Percentiles rank a stretch among this genome's conserved stretches.
phyloP scores from a whole-genome alignment of 2,888 invertebrate genomes.

The Microctonus hyperodae region DNA sequence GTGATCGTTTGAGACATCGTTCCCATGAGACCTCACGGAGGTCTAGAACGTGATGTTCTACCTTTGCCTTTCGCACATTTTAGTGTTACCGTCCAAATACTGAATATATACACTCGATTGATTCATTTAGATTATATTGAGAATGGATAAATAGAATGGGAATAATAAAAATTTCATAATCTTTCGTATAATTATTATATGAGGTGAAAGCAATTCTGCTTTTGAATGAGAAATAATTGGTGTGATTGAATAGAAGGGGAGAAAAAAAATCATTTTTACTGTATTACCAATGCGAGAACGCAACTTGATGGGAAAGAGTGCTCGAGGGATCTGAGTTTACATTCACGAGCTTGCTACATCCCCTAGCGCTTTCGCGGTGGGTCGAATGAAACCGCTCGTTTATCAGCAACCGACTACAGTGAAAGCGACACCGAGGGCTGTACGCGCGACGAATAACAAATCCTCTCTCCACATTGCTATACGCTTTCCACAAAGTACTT shows the following conservation, averaged over 20 bases:
- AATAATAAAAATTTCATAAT: background rate
- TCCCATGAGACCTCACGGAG: slow-evolving; percentile 51
- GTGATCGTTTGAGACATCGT: slow-evolving; percentile 62
- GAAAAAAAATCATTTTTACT: slow-evolving; percentile 33
- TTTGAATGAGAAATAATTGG: background rate
- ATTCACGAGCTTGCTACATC: slow-evolving; percentile 48
- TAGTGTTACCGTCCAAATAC: slow-evolving; percentile 2
- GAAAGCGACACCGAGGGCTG: slow-evolving; percentile 61
- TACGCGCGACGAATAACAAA: slow-evolving; percentile 61
- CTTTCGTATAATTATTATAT: background rate
- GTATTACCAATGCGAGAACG: slow-evolving; percentile 7
- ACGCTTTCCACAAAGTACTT: slow-evolving; percentile 26
- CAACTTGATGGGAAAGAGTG: slow-evolving; percentile 7
- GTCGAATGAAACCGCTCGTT: slow-evolving; percentile 59
- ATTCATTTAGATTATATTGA: background rate
- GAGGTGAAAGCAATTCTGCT: background rate
- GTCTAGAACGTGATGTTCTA: slow-evolving; percentile 55
- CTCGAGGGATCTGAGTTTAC: slow-evolving; percentile 54
- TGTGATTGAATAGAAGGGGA: slow-evolving; percentile 11
- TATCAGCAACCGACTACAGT: slow-evolving; percentile 62
- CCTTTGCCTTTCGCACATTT: slow-evolving; percentile 42
- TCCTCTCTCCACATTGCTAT: slow-evolving; percentile 41
- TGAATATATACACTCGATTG: background rate
- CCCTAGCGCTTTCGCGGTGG: slow-evolving; percentile 39
- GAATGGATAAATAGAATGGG: background rate